These are phyloP conservation scores for Periophthalmodon schlosseri DNA, from an alignment of 2,113 vertebrate genomes.

Conservation along the genomic window DNA sequence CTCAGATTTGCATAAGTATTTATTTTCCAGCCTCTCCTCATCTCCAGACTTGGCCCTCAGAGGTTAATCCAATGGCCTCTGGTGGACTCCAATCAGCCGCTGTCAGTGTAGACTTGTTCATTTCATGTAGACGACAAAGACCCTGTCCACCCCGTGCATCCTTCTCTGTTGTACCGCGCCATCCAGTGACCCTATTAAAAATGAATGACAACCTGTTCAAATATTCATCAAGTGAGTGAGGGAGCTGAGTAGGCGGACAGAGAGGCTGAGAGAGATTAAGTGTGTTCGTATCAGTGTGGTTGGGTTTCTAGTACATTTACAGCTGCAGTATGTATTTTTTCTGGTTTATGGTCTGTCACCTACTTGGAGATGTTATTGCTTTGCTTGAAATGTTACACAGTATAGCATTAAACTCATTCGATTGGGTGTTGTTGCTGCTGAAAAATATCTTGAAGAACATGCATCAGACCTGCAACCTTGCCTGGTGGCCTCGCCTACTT, in stretches of 20 bases:
- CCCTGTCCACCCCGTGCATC: conserved; percentile 24
- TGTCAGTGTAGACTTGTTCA: conserved; percentile 13
- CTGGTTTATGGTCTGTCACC: too few species aligned
- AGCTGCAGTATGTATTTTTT: too few species aligned
- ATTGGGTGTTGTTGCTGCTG: too few species aligned
- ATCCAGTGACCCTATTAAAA: conserved; percentile 63
- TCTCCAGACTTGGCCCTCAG: neutral
- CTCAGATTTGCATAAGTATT: too few species aligned
- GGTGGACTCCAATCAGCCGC: conserved; percentile 27
- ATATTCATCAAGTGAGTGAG: conserved; percentile 59
- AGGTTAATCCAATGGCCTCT: conserved; percentile 17
- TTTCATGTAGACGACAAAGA: conserved; percentile 25
- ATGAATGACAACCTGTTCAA: conserved; percentile 64
- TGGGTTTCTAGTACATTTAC: neutral
- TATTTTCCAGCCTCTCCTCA: too few species aligned
- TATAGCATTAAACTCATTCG: too few species aligned
- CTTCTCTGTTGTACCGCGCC: conserved; percentile 20
- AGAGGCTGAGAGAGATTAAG: conserved; percentile 20
- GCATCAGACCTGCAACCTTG: too few species aligned
- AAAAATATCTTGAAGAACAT: neutral
- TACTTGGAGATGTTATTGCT: too few species aligned
- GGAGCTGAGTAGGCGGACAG: conserved; percentile 24
- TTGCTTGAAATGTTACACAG: too few species aligned
- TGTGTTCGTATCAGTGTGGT: neutral
- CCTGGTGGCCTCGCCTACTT: too few species aligned